phyloP scores from a whole-genome alignment of 2,797 vertebrate genomes.

The Paedocypris micromegethes region DNA sequence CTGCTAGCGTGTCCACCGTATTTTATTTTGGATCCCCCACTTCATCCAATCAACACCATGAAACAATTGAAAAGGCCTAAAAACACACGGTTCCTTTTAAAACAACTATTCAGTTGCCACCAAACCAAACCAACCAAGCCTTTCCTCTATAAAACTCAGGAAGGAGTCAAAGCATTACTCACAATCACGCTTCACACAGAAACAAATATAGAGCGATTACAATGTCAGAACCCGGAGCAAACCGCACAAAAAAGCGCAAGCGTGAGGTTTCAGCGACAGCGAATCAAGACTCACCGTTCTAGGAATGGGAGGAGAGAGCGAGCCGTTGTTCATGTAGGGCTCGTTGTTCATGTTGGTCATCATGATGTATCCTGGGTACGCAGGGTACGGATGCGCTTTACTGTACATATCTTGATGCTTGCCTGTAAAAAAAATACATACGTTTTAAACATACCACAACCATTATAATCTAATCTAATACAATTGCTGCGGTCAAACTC shows the following conservation, averaged over 20 bases:
- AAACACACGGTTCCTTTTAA: not conserved
- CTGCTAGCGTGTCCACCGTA: conserved; percentile 61
- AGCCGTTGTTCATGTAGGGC: conserved; percentile 97
- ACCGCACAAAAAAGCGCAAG: not conserved
- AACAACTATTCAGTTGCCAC: not conserved
- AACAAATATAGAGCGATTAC: not conserved
- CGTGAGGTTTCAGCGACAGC: not conserved
- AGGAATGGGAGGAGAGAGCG: conserved; percentile 92
- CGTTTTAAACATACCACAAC: too few relatives aligned
- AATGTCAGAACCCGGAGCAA: conserved; percentile 1
- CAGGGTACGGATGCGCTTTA: conserved; percentile 87
- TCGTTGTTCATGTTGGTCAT: conserved; percentile 97
- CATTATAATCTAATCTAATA: too few relatives aligned
- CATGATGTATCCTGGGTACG: conserved; percentile 97
- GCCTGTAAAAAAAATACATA: conserved; percentile 57
- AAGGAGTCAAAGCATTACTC: conserved; percentile 25
- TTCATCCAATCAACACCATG: conserved; percentile 19
- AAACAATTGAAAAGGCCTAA: conserved; percentile 58
- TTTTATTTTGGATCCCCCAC: conserved; percentile 20
- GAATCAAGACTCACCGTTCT: conserved; percentile 86
- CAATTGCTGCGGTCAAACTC: too few relatives aligned
- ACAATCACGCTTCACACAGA: conserved; percentile 5
- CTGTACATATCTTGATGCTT: conserved; percentile 89
- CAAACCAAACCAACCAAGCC: not conserved
- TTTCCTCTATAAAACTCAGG: not conserved